These are phyloP conservation scores for Lepus americanus DNA, from an alignment of 2,113 vertebrate species.

Conservation along the genomic window DNA sequence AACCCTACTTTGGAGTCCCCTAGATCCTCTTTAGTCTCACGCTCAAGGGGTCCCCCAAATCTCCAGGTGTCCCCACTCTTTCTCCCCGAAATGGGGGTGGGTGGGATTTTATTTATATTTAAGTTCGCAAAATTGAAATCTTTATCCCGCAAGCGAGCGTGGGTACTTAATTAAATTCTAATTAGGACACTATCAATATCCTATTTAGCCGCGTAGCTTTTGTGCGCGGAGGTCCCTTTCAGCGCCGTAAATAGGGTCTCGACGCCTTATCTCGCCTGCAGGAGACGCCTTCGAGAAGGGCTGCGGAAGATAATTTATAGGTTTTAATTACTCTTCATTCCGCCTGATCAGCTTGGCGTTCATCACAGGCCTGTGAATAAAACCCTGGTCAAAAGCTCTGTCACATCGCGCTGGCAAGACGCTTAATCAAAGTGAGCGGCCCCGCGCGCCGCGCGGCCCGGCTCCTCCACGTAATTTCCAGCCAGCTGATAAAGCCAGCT, in stretches of 20 bases:
- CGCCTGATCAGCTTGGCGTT: slow-evolving; percentile 97
- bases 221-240: slow-evolving; percentile 92
- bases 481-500: slow-evolving; percentile 99
- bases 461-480: slow-evolving; percentile 96
- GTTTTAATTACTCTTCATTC: slow-evolving; percentile 99
- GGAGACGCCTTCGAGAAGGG: slow-evolving; percentile 95
- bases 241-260: slow-evolving; percentile 94
- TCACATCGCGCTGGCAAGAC: slow-evolving; percentile 97
- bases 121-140: slow-evolving; percentile 96
- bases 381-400: slow-evolving; percentile 96
- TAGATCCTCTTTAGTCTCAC: slow-evolving; percentile 50
- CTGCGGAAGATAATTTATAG: slow-evolving; percentile 98
- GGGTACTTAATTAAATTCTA: slow-evolving; percentile 99
- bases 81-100: slow-evolving; percentile 85
- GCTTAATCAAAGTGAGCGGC: slow-evolving; percentile 98
- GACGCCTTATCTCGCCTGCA: slow-evolving; percentile 97
- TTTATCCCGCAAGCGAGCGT: slow-evolving; percentile 95
- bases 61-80: slow-evolving; percentile 66
- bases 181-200: slow-evolving; percentile 99
- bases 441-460: slow-evolving; percentile 91
- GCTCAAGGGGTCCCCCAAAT: slow-evolving; percentile 84
- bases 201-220: slow-evolving; percentile 97
- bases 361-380: slow-evolving; percentile 97
- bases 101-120: slow-evolving; percentile 92
- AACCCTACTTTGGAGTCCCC: not conserved